phyloP scores from a whole-genome alignment of 2,113 vertebrate species.

The Pterocles burchelli region DNA sequence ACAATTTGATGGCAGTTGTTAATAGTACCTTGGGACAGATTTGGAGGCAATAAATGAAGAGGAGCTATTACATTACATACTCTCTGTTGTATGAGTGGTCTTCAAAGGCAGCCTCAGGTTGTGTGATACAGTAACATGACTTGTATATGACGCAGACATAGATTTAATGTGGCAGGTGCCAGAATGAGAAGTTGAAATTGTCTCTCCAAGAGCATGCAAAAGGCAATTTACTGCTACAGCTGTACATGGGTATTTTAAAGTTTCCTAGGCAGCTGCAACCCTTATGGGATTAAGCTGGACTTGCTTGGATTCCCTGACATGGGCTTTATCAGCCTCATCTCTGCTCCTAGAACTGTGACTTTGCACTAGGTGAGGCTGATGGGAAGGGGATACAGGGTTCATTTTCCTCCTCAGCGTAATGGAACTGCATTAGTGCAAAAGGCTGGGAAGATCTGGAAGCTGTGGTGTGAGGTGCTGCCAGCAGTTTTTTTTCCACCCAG shows the following conservation, averaged over 20 bases:
- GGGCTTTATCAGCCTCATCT: background rate
- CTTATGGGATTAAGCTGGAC: background rate
- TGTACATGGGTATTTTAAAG: background rate
- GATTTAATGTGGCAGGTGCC: background rate
- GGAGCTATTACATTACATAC: background rate
- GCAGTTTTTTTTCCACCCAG: background rate
- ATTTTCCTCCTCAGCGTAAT: background rate
- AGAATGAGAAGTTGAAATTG: background rate
- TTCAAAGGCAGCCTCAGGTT: background rate
- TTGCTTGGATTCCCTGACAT: background rate
- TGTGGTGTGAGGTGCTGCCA: background rate
- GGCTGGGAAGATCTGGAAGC: background rate
- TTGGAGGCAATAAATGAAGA: background rate
- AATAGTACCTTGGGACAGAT: background rate
- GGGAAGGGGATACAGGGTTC: background rate
- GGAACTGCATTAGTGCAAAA: background rate
- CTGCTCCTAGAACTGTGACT: background rate
- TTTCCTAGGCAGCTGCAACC: background rate
- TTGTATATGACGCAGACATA: background rate
- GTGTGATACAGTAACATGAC: background rate
- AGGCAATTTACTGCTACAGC: background rate
- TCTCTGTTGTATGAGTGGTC: background rate
- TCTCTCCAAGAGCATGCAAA: rapidly evolving
- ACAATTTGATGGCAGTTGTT: background rate
- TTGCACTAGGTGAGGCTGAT: background rate